Base-by-base conservation (phyloP, 2,888 invertebrate genomes). In the Oxyteleia sp. region DNA sequence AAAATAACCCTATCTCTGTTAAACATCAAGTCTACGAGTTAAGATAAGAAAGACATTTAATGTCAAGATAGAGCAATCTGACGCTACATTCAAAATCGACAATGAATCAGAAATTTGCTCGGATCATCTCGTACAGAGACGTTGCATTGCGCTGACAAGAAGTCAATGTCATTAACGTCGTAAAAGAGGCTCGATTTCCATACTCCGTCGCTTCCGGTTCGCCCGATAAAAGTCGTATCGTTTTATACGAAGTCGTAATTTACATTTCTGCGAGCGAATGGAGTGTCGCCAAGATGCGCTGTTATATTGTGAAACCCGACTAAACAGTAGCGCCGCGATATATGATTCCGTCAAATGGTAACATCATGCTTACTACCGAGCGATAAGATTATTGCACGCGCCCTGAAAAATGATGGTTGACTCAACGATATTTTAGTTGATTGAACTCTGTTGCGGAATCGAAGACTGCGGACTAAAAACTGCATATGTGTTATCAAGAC, bases 351-450 rank as follows among this genome's bases (percentile, higher is more conserved):
- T 61, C 29, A 29, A 61, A 61, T 43, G 47, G 23, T 64, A 64
- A 51, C 51, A 15, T 64, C 51, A 64, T 51, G 38, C 51, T 49
- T 49, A 51, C 51, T 49, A 38, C 38, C 32, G 11, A 4, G 38
- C 53, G 66, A 66, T 66, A 53, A 66, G 66, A 66, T 66, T 66
- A 53, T 53, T 51, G 53, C 41, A 43, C 10, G 38, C 26, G 11
- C 18, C 23, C 41, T 41, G 41, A 66, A 53, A 53, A 53, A 66
- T 53, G 26, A 66, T 43, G 26, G 11, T 64, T 35, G 35, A 53
- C 66, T 66, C 26, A 16, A 41, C 29, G 47, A n/a, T 66, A 41
- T 41, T 53, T 41, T 43, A 53, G 53, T 66, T 66, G 38, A 53
- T 53, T 66, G 53, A 66, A 66, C 13, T 38, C 51, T 53, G 11